Base-by-base conservation (phyloP, 2,888 invertebrate genomes). In the Scotopteryx bipunctaria region DNA sequence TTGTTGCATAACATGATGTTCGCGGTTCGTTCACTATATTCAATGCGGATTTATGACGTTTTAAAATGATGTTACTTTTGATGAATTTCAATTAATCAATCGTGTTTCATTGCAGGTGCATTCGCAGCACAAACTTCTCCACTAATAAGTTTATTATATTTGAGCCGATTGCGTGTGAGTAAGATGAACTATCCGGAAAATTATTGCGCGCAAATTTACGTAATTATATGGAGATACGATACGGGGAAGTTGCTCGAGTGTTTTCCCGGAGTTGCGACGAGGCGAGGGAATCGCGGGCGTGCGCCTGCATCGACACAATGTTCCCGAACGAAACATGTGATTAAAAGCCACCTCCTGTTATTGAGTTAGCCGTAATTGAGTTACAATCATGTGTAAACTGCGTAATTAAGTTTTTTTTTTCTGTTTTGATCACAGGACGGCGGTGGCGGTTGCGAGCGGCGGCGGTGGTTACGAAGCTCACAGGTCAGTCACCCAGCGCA, bases 401-500 rank as follows among this genome's bases (percentile, higher is more conserved):
- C 55, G 71, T 79, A 84, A 85, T 83, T 84, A 85, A 81, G 69
- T 68, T 76, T 76, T 62, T 70, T 68, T 74, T 64, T 81, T n/a
- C n/a, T n/a, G 77, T 76, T 74, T 86, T 84, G 77, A 71, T 82
- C 69, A 62, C 86, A 89, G 87, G 78, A 79, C 75, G 70, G 69
- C 70, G 70, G 78, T 76, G 75, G 78, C 75, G 73, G 74, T 69
- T 67, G 75, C 76, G 69, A 72, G 78, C 76, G 79, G 78, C 76
- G 81, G 75, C 81, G 74, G 76, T 70, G 71, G 73, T 57, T 55
- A 55, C 60, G 53, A 63, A 78, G 69, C 71, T 69, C 64, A 69
- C 75, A 88, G 89, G 90, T 90, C 78, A 89, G 87, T 90, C 71
- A 87, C 81, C 85, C 66, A 63, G 61, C 58, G 76, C 76, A 80